These are phyloP conservation scores for Pachycephala philippinensis DNA, from an alignment of 2,113 vertebrate genomes.

Conservation along the genomic window DNA sequence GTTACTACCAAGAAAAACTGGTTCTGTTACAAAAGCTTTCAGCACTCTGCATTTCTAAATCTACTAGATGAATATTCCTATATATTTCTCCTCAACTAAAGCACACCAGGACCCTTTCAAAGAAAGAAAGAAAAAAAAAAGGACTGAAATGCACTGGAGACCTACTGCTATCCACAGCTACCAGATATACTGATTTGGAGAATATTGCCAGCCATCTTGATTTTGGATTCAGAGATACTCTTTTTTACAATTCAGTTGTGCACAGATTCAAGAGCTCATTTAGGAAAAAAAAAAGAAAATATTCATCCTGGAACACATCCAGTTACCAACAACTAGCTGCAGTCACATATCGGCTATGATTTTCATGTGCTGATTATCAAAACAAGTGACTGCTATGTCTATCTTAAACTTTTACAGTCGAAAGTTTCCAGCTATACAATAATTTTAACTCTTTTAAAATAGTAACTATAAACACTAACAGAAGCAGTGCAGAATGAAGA, in stretches of 20 bases:
- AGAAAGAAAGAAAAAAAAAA: rapidly evolving
- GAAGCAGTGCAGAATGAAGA: not conserved
- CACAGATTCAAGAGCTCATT: not conserved
- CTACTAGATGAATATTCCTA: not conserved
- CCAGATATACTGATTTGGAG: not conserved
- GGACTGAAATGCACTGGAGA: not conserved
- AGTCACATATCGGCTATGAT: not conserved
- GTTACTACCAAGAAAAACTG: not conserved
- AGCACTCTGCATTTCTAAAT: conserved; percentile 5
- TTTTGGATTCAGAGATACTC: not conserved
- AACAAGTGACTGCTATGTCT: not conserved
- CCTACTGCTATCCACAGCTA: not conserved
- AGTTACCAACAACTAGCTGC: not conserved
- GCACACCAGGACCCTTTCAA: not conserved
- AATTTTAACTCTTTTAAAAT: not conserved
- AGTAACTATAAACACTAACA: not conserved
- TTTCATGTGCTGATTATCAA: not conserved
- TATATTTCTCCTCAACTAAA: not conserved
- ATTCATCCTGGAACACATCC: not conserved
- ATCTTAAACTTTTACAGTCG: not conserved
- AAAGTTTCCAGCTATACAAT: not conserved
- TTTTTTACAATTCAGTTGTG: not conserved
- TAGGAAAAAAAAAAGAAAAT: not conserved
- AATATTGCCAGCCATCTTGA: not conserved
- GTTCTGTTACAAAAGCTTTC: not conserved